Evolutionary conservation across 2,113 vertebrate genomes (phyloP), one percentile per base, ranked within the genome.

Genomic region (Pelobates fuscus): DNA sequence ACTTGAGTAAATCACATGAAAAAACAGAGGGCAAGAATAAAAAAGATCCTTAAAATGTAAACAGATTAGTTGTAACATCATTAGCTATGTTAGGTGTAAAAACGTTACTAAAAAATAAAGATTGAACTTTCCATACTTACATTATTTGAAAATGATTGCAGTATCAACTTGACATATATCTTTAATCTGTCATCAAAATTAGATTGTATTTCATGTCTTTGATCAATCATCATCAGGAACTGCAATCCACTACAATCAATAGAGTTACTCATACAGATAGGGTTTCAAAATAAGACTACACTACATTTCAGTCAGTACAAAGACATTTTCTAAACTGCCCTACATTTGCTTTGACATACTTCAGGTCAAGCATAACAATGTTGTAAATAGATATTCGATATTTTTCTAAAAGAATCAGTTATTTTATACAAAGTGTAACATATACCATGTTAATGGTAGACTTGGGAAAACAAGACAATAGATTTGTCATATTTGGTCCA

Each of bases 1-100:
- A 74, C 14, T 70, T 46, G 63, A 67, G 46, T 5, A 2, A 26
- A 5, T 2, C 59, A 41, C 54, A 37, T 68, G 20, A 60, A 77
- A 70, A 66, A 7, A 49, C 10, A 49, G 17, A 17, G 11, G 17
- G 15, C 15, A 49, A 49, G 44, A 49, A 49, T 12, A 49, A 49
- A 5, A 49, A 18, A 49, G 8, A 11, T 49, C 14, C 44, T 49
- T 15, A 37, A 37, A 37, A 5, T 37, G n/a, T n/a, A n/a, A n/a
- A n/a, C n/a, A 37, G 32, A 6, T 37, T 37, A 37, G 5, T 10
- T 37, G 10, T 37, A 37, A 37, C 10, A 37, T 37, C 32, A 37
- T 6, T 37, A 37, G 10, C 10, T 37, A 10, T 37, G 32, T 37
- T 10, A 37, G 32, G 32, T 37, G 5, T 37, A 5, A 37, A 37